Base-by-base conservation (phyloP, 2,888 invertebrate genomes). In the Pachymerium ferrugineum region DNA sequence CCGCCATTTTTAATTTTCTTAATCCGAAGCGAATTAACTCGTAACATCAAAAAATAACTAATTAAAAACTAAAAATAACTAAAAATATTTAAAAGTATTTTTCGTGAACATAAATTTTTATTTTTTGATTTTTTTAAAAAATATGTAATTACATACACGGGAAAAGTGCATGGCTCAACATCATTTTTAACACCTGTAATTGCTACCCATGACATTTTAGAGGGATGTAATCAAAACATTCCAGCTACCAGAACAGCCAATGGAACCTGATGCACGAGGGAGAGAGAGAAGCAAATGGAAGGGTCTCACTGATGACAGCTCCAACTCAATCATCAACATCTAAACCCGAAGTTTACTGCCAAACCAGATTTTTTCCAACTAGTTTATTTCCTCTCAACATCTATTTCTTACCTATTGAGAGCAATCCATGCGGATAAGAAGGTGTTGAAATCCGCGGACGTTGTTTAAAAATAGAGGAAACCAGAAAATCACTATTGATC, bases 151-250 rank as follows among this genome's bases (percentile, higher is more conserved):
- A 19, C 47, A 16, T 4, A 47, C 22, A n/a, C 47, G 5, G n/a
- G 16, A 16, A 16, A 14, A 19, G 16, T 16, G 16, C 22, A 19
- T 47, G 16, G 47, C 16, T 14, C 47, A 38, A 38, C 38, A 38
- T 38, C 16, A 47, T 47, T n/a, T 47, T 47, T 47, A 47, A 47
- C 47, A 47, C 47, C 47, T 47, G 47, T 47, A 47, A 47, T 47
- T 47, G 22, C 47, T 19, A 47, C 2, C 47, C 47, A 16, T 47
- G 47, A 19, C 47, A 47, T 16, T 47, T 47, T 8, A 16, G n/a
- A 47, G 47, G 19, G 47, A n/a, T 47, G 47, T 47, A 47, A 47
- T 47, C 47, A 47, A 47, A 47, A 47, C 47, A 47, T 47, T 47
- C 47, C 47, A 47, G 47, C 47, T 47, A 47, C 47, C 47, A 47